Evolutionary conservation across 2,888 invertebrate genomes (phyloP), one percentile per base, ranked within the genome.

Genomic region (Hydroisotoma schaefferi): DNA sequence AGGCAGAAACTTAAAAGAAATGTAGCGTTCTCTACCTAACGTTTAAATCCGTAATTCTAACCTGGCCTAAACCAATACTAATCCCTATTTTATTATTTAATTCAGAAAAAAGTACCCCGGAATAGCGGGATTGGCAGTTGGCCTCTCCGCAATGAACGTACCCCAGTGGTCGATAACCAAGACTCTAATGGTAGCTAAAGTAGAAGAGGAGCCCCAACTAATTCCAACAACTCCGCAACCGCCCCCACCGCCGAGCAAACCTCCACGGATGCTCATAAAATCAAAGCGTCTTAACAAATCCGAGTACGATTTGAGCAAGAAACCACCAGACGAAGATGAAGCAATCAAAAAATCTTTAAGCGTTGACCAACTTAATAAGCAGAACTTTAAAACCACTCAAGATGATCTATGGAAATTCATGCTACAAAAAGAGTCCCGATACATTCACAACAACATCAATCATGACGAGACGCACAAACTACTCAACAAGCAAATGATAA

Each of bases 351-450:
- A 49, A n/a, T 49, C 49, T 12, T 25, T 27, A 2, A 27, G 27
- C 26, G 26, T 23, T 27, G 49, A 49, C 8, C 27, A 49, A 27
- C 49, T 49, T 15, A 18, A 18, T 27, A 12, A 25, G 3, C 26
- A 49, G n/a, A 49, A 49, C 15, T 25, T 20, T 27, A 55, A 57
- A n/a, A 71, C 71, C 10, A 71, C 71, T 27, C 67, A 67, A 28
- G 70, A 70, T 23, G 71, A 71, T 40, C 67, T 71, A 27, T 71
- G 71, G 71, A 49, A 49, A 49, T 59, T 63, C 10, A 70, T 69
- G 65, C 48, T 71, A 8, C 68, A 69, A 56, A 71, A 71, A 46
- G 69, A 71, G 18, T 37, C 67, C 12, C 44, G 71, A 38, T 71
- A 71, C 55, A 67, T 71, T 51, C 67, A 70, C 12, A 59, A 62